Percentiles rank a stretch among this genome's conserved stretches.
phyloP scores from a whole-genome alignment of 37 sponge, comb jelly and placozoan genomes.

The Mnemiopsis leidyi region DNA sequence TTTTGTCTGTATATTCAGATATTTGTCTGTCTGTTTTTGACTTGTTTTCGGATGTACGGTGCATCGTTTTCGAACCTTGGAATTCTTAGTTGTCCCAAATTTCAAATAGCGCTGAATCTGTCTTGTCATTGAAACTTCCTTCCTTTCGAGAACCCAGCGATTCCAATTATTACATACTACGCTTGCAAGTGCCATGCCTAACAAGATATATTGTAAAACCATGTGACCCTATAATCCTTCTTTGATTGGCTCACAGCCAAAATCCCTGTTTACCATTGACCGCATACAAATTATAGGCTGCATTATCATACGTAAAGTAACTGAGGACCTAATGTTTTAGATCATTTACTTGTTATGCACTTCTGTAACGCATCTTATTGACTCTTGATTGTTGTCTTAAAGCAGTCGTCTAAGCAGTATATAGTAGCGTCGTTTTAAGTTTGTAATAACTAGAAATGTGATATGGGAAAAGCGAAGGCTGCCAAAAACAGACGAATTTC shows the following conservation, averaged over 20 bases:
- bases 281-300: neutral
- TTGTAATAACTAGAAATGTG: neutral
- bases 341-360: neutral
- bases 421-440: no score
- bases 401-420: no score
- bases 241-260: conserved; percentile 9
- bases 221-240: neutral
- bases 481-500: neutral
- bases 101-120: no score
- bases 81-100: no score
- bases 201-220: neutral
- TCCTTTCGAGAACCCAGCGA: neutral
- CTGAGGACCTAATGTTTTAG: neutral
- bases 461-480: neutral
- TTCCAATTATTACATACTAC: neutral
- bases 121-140: no score
- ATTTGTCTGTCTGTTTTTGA: no score
- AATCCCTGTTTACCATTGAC: neutral
- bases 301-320: neutral
- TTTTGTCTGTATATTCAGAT: no score
- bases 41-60: no score
- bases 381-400: neutral
- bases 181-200: neutral
- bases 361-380: neutral
- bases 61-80: no score